Base-by-base conservation (phyloP, 2,113 vertebrate genomes). In the Clarias batrachus region DNA sequence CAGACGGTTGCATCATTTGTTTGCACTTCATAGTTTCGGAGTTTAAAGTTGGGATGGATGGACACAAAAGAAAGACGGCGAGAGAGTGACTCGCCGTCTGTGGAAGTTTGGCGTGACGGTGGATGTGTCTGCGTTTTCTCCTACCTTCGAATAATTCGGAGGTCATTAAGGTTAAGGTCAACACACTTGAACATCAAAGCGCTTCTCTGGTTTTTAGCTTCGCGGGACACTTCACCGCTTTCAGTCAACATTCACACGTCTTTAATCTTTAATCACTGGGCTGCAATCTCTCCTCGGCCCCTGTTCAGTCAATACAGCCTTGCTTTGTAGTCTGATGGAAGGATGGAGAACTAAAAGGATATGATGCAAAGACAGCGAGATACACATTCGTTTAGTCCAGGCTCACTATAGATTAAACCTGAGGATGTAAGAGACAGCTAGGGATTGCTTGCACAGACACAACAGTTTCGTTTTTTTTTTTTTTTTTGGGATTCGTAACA, bases 141-240 rank as follows among this genome's bases (percentile, higher is more conserved):
- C 81, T 82, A 84, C 89, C 87, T 71, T 84, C 88, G 81, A 25
- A 71, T 73, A 88, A 82, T 68, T 81, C 91, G 93, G 90, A 93
- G 92, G 92, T 94, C 93, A 91, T 90, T 88, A 87, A 90, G 92
- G 91, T 90, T 93, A 93, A 95, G 93, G 94, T 94, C 93, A 54
- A 89, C 87, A 85, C 88, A 80, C 87, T 87, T 85, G 87, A 89
- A 89, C 89, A 92, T 93, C 92, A 94, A 92, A 93, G 92, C 88
- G 90, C 27, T 88, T 87, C 54, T 66, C 52, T 33, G 77, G 70
- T 87, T 82, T 48, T 84, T 66, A 63, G 82, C 88, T 86, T 92
- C 86, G 86, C 90, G 91, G 88, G 93, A 89, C 88, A 92, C 92
- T 88, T 88, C 68, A 90, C 86, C 78, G 81, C 90, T 85, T 90